A percentile compares a stretch with the other conserved stretches of the same genome.
These are phyloP conservation scores for Argyra leucocephala DNA, from an alignment of 2,888 invertebrate species.

Conservation along the genomic window DNA sequence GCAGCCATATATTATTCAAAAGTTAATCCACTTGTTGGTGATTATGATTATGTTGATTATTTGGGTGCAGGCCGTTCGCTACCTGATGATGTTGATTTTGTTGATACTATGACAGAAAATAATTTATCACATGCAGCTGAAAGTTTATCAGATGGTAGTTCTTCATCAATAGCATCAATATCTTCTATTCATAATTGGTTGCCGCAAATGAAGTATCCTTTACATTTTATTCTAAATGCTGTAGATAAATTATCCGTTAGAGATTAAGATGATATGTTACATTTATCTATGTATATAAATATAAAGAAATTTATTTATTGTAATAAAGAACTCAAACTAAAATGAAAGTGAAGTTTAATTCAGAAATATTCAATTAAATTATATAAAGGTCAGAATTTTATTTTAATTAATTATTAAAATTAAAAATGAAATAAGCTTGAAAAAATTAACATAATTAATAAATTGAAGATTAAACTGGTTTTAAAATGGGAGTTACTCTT, in stretches of 20 bases:
- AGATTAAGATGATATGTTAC: too few relatives aligned
- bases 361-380: too few relatives aligned
- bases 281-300: too few relatives aligned
- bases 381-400: too few relatives aligned
- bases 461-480: too few relatives aligned
- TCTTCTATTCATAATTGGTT: conserved; percentile 28
- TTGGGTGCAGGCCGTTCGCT: conserved; percentile 56
- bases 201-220: conserved; percentile 35
- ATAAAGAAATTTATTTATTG: too few relatives aligned
- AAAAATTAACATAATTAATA: too few relatives aligned
- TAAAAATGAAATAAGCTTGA: too few relatives aligned
- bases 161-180: background rate
- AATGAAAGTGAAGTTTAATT: too few relatives aligned
- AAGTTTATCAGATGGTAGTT: background rate
- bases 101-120: conserved; percentile 26
- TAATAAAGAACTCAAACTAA: too few relatives aligned
- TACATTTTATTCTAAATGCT: conserved; percentile 41
- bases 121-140: background rate
- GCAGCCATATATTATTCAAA: conserved; percentile 82
- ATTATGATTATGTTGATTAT: conserved; percentile 67
- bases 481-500: too few relatives aligned
- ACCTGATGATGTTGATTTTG: conserved; percentile 43
- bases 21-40: conserved; percentile 71
- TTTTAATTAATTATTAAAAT: too few relatives aligned
- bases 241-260: conserved; percentile 37